Base-by-base conservation (phyloP, 2,888 invertebrate genomes). In the Loripinus fragilis region DNA sequence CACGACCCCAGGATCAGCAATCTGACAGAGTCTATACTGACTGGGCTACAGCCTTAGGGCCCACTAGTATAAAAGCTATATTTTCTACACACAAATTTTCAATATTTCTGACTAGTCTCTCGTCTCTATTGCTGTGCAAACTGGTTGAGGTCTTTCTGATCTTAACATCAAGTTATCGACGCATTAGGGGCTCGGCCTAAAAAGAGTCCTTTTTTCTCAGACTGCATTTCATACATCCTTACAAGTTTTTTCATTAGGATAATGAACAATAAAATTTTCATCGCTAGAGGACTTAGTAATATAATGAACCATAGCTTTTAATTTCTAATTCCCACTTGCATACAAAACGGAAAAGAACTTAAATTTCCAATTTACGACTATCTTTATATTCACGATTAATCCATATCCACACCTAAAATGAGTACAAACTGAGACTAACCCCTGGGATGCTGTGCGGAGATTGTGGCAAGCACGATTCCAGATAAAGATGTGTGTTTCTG, bases 211-310 rank as follows among this genome's bases (percentile, higher is more conserved):
- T 52, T 52, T 52, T 52, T 25, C 52, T n/a, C n/a, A n/a, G n/a
- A 52, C 52, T 52, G 25, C 8, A 45, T 52, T 25, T 25, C 52
- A 52, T 28, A 60, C n/a, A 60, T 60, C 33, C 28, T 60, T 28
- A 17, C 7, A 12, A 60, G 28, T 25, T 60, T 60, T 48, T 60
- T 60, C 60, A 60, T 60, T 60, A 60, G 10, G 60, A 60, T 60
- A 60, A 60, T 60, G 60, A 60, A 60, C 60, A 60, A 60, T 60
- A 60, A 60, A n/a, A 60, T 60, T 60, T 60, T 60, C 60, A 60
- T 60, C 33, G 60, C 60, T 20, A 33, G 20, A 5, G 60, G 60
- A 60, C 33, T 60, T 60, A 60, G 33, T 60, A 25, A 60, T 60
- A 60, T 60, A 60, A 60, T 60, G 60, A 60, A 60, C 28, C 33